Evolutionary conservation across 2,797 vertebrate species (phyloP).

Genomic region (Muraenolepis orangiensis): DNA sequence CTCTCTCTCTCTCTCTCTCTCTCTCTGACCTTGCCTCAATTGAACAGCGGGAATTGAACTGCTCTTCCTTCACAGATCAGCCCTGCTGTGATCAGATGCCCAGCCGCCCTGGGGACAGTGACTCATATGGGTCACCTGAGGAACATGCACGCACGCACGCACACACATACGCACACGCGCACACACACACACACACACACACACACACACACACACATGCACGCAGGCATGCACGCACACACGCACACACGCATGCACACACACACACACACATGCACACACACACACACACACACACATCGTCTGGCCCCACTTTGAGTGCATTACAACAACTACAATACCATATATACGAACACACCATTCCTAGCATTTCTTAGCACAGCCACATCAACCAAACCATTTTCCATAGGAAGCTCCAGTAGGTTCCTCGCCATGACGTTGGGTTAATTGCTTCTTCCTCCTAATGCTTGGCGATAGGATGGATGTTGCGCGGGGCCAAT

Average conservation of each 20-base stretch:
- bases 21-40: too few relatives aligned
- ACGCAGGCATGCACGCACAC: background rate
- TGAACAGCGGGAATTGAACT: too few relatives aligned
- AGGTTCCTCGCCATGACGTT: too few relatives aligned
- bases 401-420: too few relatives aligned
- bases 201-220: too few relatives aligned
- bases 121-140: conserved; percentile 51
- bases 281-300: background rate
- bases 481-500: conserved; percentile 18
- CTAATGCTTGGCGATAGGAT: conserved; percentile 39
- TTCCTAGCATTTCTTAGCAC: background rate
- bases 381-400: background rate
- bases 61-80: conserved; percentile 42
- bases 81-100: conserved; percentile 48
- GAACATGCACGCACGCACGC: conserved; percentile 8
- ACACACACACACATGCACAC: background rate
- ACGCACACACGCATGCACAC: conserved; percentile 4
- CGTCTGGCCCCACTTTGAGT: background rate
- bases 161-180: conserved; percentile 3
- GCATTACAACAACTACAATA: background rate
- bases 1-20: too few relatives aligned
- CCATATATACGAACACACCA: background rate
- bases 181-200: background rate
- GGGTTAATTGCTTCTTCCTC: conserved; percentile 1
- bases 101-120: conserved; percentile 45